Conservation (phyloP, 2,797 vertebrate species). For the Tiaroga cobitis region DNA sequence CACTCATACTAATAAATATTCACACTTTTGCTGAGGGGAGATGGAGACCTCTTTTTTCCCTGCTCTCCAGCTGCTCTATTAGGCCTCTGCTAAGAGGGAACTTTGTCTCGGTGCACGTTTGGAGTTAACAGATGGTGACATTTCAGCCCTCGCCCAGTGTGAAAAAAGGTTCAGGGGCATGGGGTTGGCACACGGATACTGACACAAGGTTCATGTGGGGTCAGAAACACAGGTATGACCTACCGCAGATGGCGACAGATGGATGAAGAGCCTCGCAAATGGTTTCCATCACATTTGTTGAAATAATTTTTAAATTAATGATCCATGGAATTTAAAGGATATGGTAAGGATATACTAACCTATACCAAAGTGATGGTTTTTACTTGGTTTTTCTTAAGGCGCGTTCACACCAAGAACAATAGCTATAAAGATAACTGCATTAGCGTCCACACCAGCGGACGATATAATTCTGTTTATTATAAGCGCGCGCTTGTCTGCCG, state of each 20-base stretch:
- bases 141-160: conserved; percentile 59
- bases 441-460: too few species aligned
- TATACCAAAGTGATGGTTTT: background rate
- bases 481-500: too few species aligned
- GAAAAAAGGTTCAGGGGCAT: conserved; percentile 52
- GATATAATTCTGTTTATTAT: too few species aligned
- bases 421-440: too few species aligned
- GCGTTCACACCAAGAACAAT: too few species aligned
- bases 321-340: background rate
- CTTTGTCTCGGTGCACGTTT: conserved; percentile 53
- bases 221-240: conserved; percentile 44
- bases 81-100: conserved; percentile 50
- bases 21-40: conserved; percentile 60
- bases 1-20: conserved; percentile 59
- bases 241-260: conserved; percentile 43
- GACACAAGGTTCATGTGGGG: conserved; percentile 46
- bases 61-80: conserved; percentile 60
- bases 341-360: background rate
- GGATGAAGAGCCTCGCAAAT: conserved; percentile 43
- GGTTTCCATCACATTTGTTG: background rate
- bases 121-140: conserved; percentile 69
- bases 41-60: conserved; percentile 59
- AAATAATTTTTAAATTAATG: background rate
- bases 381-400: background rate
- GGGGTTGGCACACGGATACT: conserved; percentile 42